Evolutionary conservation across 2,888 invertebrate genomes (phyloP).

Genomic region (Peribatodes rhomboidaria): DNA sequence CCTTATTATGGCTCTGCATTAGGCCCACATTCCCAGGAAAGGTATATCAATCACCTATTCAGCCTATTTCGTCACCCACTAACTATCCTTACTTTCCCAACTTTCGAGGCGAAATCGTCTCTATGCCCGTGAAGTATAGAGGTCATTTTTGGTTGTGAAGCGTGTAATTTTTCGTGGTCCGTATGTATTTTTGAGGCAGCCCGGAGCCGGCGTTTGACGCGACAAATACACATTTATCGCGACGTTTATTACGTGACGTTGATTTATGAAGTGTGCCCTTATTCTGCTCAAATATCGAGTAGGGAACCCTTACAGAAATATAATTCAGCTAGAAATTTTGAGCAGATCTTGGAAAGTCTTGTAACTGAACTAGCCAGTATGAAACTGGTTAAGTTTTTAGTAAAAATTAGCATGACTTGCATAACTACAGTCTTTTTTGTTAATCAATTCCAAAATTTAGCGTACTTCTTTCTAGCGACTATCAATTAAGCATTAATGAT

Average conservation of each 20-base stretch:
- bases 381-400: too few species aligned
- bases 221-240: conserved; percentile 68
- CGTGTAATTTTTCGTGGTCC: conserved; percentile 36
- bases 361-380: too few species aligned
- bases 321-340: not conserved
- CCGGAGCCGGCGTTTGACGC: conserved; percentile 57
- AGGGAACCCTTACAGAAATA: not conserved
- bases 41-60: conserved; percentile 56
- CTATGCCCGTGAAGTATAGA: not conserved
- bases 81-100: conserved; percentile 30
- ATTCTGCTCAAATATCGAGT: conserved; percentile 14
- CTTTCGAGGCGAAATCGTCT: not conserved
- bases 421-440: too few species aligned
- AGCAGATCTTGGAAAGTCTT: too few species aligned
- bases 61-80: conserved; percentile 51
- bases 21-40: conserved; percentile 29
- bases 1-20: conserved; percentile 42
- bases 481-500: too few species aligned
- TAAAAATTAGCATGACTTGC: too few species aligned
- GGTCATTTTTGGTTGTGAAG: conserved; percentile 14
- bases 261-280: conserved; percentile 61
- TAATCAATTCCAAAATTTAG: too few species aligned
- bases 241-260: conserved; percentile 67
- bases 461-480: too few species aligned
- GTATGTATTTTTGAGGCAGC: conserved; percentile 50